Evolutionary conservation across 2,797 vertebrate species (phyloP).

Genomic region (Amblyopsis hoosieri): DNA sequence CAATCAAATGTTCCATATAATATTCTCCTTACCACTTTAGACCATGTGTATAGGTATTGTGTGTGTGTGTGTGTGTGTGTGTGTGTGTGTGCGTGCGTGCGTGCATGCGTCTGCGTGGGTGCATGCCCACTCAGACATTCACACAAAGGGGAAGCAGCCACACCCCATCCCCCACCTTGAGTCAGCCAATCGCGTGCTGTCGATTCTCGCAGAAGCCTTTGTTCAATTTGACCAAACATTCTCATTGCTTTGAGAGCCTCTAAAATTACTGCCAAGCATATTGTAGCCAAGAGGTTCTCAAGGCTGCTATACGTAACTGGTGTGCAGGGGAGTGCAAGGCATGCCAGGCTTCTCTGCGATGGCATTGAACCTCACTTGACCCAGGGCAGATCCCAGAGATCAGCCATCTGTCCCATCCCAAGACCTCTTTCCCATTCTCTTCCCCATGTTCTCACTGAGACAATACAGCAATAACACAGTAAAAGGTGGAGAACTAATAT

Average conservation of each 20-base stretch:
- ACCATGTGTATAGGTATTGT: no score
- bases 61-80: neutral
- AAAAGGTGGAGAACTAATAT: no score
- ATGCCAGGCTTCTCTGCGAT: no score
- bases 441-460: neutral
- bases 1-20: no score
- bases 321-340: no score
- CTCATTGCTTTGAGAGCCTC: no score
- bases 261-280: neutral
- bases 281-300: neutral
- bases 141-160: conserved; percentile 1
- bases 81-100: neutral
- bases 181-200: neutral
- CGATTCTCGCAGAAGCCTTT: neutral
- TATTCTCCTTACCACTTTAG: no score
- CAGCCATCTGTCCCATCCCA: conserved; percentile 1
- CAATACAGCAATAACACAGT: no score
- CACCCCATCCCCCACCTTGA: neutral
- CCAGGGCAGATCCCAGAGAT: neutral
- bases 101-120: no score
- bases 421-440: neutral
- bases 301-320: no score
- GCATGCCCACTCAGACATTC: neutral
- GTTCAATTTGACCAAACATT: neutral
- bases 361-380: neutral